phyloP scores from a whole-genome alignment of 2,888 invertebrate genomes.

The Tipula vernalis region DNA sequence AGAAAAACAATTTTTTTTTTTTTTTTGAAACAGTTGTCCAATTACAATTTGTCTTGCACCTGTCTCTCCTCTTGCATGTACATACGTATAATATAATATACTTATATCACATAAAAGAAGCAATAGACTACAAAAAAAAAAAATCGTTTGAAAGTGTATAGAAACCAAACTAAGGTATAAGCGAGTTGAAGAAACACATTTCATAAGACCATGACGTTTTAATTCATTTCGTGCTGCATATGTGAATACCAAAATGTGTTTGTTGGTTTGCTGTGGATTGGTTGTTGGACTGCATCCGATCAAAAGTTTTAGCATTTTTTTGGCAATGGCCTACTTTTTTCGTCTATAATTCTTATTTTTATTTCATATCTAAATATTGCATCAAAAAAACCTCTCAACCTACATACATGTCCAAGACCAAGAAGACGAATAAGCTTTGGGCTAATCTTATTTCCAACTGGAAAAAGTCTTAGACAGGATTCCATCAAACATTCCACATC shows the following conservation, averaged over 20 bases:
- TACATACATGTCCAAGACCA: too few species aligned
- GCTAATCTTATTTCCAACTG: too few species aligned
- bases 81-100: neutral
- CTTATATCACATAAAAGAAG: neutral
- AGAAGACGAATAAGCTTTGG: too few species aligned
- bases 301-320: neutral
- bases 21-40: slow-evolving; percentile 5
- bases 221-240: neutral
- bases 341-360: too few species aligned
- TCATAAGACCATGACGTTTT: neutral
- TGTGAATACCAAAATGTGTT: neutral
- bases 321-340: neutral
- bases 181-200: neutral
- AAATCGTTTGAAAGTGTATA: neutral
- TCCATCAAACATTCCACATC: too few species aligned
- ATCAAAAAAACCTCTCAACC: too few species aligned
- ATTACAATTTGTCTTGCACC: slow-evolving; percentile 11
- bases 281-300: neutral
- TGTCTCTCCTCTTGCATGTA: neutral
- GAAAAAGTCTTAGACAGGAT: too few species aligned
- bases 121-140: neutral
- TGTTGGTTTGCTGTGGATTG: neutral
- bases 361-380: too few species aligned
- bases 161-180: neutral
- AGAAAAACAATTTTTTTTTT: neutral